phyloP scores from a whole-genome alignment of 2,113 vertebrate genomes.

The Typhlomys cinereus region DNA sequence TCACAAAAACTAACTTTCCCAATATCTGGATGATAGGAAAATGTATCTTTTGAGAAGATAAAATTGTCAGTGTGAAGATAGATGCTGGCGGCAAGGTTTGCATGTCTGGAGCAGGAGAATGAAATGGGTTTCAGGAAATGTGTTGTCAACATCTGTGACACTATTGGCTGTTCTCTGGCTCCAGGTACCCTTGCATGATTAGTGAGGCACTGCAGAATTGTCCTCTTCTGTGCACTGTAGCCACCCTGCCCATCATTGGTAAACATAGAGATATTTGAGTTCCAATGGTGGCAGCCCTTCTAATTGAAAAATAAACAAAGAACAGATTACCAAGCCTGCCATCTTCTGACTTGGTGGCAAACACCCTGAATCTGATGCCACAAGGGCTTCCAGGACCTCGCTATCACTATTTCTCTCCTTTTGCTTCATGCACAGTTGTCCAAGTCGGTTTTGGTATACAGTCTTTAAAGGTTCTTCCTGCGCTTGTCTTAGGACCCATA shows the following conservation, averaged over 20 bases:
- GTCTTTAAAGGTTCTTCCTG: background rate
- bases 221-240: background rate
- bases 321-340: background rate
- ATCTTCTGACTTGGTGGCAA: background rate
- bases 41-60: constrained; percentile 20
- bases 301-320: background rate
- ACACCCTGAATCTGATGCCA: background rate
- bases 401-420: background rate
- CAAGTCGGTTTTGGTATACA: background rate
- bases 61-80: background rate
- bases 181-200: constrained; percentile 32
- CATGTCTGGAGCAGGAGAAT: background rate
- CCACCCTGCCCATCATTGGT: background rate
- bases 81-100: background rate
- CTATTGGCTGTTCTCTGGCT: background rate
- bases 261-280: background rate
- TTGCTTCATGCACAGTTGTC: background rate
- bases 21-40: constrained; percentile 20
- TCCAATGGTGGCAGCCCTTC: background rate
- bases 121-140: background rate
- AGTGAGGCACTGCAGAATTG: background rate
- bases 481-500: background rate
- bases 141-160: background rate
- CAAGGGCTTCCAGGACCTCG: background rate
- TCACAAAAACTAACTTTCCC: background rate